These are phyloP conservation scores for Hydractinia echinata DNA, from an alignment of 30 jellyfish, hydroid and myxozoan species.

Conservation along the genomic window DNA sequence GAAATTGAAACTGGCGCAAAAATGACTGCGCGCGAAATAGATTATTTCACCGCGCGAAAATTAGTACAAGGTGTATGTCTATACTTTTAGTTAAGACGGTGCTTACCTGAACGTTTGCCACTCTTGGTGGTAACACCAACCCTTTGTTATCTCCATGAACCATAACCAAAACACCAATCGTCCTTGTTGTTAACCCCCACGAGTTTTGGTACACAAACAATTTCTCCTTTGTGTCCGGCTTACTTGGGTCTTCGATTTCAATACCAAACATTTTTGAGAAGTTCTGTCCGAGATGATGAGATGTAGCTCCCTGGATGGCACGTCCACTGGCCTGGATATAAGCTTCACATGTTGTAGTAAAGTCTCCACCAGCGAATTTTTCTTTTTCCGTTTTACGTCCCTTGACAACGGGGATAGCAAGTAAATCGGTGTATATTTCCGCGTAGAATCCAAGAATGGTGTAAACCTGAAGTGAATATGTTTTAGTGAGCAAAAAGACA, in stretches of 20 bases:
- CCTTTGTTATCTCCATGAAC: slow-evolving; percentile 99
- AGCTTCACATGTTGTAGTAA: slow-evolving; percentile 98
- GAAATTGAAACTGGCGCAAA: too few relatives aligned
- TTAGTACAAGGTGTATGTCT: too few relatives aligned
- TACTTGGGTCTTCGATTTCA: slow-evolving; percentile 93
- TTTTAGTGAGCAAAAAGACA: background rate
- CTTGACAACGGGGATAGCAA: slow-evolving; percentile 99
- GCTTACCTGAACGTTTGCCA: slow-evolving; percentile 88
- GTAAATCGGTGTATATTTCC: slow-evolving; percentile 81
- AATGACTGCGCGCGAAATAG: too few relatives aligned
- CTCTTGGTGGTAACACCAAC: slow-evolving; percentile 96
- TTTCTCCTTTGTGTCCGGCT: slow-evolving; percentile 92
- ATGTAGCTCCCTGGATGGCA: slow-evolving; percentile 99
- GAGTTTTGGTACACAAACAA: slow-evolving; percentile 86
- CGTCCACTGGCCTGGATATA: slow-evolving; percentile 97
- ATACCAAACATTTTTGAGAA: slow-evolving; percentile 99
- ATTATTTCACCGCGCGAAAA: too few relatives aligned
- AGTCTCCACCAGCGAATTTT: slow-evolving; percentile 99
- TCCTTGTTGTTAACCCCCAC: slow-evolving; percentile 99
- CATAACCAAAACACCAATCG: slow-evolving; percentile 99
- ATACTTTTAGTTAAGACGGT: too few relatives aligned
- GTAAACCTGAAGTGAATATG: slow-evolving; percentile 55
- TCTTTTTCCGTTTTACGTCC: slow-evolving; percentile 99
- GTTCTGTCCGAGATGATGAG: slow-evolving; percentile 99
- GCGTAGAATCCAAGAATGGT: slow-evolving; percentile 81